These are phyloP conservation scores for Cerastoderma edule DNA, from an alignment of 2,888 invertebrate genomes.

Conservation along the genomic window DNA sequence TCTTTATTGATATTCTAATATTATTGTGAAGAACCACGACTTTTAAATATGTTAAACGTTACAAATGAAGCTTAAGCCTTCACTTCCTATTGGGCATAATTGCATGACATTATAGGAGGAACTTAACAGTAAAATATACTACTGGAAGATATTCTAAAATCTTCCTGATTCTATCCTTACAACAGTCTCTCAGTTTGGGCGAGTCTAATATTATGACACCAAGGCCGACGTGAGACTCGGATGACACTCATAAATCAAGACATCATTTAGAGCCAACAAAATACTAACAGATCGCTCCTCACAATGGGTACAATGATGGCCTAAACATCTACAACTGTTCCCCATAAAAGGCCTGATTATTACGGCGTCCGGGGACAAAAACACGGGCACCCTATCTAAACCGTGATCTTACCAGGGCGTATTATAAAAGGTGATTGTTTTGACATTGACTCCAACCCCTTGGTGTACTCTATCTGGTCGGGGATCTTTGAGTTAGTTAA, in stretches of 20 bases:
- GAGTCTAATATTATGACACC: no score
- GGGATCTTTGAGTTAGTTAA: constrained; percentile 16
- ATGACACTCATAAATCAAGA: constrained; percentile 26
- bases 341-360: constrained; percentile 23
- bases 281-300: neutral
- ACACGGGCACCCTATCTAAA: constrained; percentile 24
- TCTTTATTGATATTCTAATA: no score
- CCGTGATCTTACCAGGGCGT: constrained; percentile 37
- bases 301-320: constrained; percentile 12
- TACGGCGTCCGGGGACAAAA: constrained; percentile 16
- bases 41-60: no score
- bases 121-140: no score
- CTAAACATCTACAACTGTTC: constrained; percentile 1
- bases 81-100: no score
- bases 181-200: no score
- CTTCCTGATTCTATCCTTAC: no score
- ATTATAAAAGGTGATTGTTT: constrained; percentile 27
- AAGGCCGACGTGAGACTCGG: neutral
- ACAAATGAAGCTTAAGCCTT: no score
- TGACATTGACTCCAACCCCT: constrained; percentile 28
- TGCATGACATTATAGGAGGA: no score
- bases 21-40: no score
- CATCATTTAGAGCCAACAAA: constrained; percentile 12
- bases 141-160: no score
- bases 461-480: constrained; percentile 14